Base-by-base conservation (phyloP, 2,888 invertebrate species). In the Lasioglossum morio region DNA sequence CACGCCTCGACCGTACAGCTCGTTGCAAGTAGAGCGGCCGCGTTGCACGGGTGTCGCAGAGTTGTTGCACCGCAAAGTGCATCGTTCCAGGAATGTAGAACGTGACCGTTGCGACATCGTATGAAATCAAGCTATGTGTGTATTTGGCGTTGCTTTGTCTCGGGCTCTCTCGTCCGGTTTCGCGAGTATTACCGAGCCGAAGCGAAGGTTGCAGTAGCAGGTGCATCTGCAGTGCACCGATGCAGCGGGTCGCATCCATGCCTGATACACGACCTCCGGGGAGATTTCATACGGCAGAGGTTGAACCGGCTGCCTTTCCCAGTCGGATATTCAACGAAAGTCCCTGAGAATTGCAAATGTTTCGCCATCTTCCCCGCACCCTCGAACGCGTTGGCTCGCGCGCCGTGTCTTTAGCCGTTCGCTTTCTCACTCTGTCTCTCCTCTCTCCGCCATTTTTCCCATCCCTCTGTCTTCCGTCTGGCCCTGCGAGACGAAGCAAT, bases 291-390 rank as follows among this genome's bases (percentile, higher is more conserved):
- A 79, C 84, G 81, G 82, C 83, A 76, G 84, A 79, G 89, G 86
- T 89, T 87, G 81, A 79, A 69, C 84, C 77, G 37, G 66, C 83
- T 85, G 73, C 74, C 85, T 84, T 85, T 81, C 77, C 87, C 69
- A 79, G 76, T 77, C 75, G 82, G 85, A 88, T 89, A 88, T 88
- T 85, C 85, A 82, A 60, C 76, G 84, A 83, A 81, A 90, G 89
- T 90, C 85, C 78, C 87, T 85, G 88, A 89, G 92, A 92, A 93
- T 93, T 94, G 93, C 93, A 93, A 93, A 93, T 93, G 92, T 92
- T 92, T 91, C 92, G 85, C 82, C 82, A 30, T 23, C 84, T 69
- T 75, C 82, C n/a, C 60, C n/a, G 23, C 72, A 37, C 77, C n/a
- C 70, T 40, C 70, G 40, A 37, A 12, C 57, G 34, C 63, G 57